A percentile compares a stretch with the other conserved stretches of the same genome.
phyloP scores from a whole-genome alignment of 2,888 invertebrate species.

The Mesochorus sp. region DNA sequence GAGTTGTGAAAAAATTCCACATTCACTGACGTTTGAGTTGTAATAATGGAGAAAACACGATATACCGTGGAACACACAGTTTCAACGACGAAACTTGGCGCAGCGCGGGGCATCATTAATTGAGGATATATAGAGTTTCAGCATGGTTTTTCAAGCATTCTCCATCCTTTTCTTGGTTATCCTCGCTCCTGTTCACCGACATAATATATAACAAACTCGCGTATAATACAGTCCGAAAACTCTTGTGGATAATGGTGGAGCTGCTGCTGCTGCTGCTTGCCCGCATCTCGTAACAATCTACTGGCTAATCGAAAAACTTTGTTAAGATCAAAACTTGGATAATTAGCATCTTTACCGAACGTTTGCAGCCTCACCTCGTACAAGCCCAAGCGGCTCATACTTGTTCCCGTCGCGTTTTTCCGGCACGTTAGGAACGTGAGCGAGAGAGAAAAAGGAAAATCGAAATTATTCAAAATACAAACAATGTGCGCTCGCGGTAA shows the following conservation, averaged over 20 bases:
- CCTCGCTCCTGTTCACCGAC: conserved; percentile 40
- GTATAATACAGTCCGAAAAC: conserved; percentile 40
- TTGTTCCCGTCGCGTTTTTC: conserved; percentile 40
- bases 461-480: conserved; percentile 76
- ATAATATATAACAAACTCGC: conserved; percentile 67
- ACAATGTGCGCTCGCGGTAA: conserved; percentile 51
- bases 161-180: conserved; percentile 10
- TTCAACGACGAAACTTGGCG: conserved; percentile 74
- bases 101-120: conserved; percentile 72
- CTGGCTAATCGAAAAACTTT: conserved; percentile 81
- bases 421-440: conserved; percentile 37
- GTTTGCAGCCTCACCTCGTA: conserved; percentile 73
- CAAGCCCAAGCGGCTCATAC: too few relatives aligned
- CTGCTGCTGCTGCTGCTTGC: conserved; percentile 51
- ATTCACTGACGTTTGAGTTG: too few relatives aligned
- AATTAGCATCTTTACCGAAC: conserved; percentile 80
- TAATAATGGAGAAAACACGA: conserved; percentile 35
- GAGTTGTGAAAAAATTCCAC: too few relatives aligned
- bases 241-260: conserved; percentile 31
- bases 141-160: conserved; percentile 62
- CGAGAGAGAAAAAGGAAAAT: conserved; percentile 41
- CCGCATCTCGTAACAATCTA: conserved; percentile 79
- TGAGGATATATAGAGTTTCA: conserved; percentile 67
- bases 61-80: conserved; percentile 51
- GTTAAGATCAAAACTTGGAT: conserved; percentile 80